Evolutionary conservation across 2,113 vertebrate species (phyloP).

Genomic region (Clarias batrachus): DNA sequence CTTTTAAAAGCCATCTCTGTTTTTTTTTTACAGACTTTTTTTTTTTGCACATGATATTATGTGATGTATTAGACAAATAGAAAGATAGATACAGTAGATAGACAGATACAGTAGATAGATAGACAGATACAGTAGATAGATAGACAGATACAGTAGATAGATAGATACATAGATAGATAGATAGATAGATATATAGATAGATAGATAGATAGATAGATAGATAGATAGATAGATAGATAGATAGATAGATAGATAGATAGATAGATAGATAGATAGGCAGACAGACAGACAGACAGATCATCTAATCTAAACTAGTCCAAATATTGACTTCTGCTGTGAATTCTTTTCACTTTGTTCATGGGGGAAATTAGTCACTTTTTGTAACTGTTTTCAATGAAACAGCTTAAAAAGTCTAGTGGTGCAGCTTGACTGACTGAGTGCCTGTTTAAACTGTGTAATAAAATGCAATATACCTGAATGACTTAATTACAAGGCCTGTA

Average conservation of each 20-base stretch:
- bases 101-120: no score
- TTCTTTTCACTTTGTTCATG: conserved; percentile 24
- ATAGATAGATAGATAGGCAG: neutral
- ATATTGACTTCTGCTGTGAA: conserved; percentile 34
- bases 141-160: no score
- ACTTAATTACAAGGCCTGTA: conserved; percentile 38
- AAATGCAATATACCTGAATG: conserved; percentile 44
- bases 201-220: no score
- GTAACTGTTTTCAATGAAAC: neutral
- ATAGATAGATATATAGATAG: neutral
- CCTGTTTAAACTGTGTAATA: conserved; percentile 39
- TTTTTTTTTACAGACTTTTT: neutral
- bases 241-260: neutral
- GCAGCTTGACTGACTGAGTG: conserved; percentile 13
- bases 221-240: no score
- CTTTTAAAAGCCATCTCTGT: neutral
- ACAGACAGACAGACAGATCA: neutral
- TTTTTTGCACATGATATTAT: neutral
- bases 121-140: neutral
- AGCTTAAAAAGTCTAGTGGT: neutral
- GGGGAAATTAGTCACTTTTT: conserved; percentile 9
- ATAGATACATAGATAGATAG: neutral
- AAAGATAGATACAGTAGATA: neutral
- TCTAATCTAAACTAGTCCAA: conserved; percentile 20
- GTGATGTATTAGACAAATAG: no score